Percentiles rank a stretch among this genome's conserved stretches.
Evolutionary conservation across 2,113 vertebrate genomes (phyloP).

Genomic region (Guaruba guarouba): DNA sequence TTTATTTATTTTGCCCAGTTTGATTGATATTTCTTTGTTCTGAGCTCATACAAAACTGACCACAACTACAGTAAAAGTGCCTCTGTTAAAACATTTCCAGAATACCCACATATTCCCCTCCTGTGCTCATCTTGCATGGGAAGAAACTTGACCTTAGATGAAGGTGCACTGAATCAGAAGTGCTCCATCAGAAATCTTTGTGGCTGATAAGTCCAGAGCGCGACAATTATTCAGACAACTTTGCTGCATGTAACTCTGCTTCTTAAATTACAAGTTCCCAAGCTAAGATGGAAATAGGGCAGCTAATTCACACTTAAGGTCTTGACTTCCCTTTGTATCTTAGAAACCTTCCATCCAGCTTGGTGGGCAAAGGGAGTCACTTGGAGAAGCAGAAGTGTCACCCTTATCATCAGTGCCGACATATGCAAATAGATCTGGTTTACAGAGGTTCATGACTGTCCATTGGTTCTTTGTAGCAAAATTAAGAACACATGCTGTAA

Average conservation of each 20-base stretch:
- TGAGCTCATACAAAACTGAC: not conserved
- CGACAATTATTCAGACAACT: not conserved
- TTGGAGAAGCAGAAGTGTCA: conserved; percentile 18
- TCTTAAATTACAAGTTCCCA: not conserved
- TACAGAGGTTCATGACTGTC: not conserved
- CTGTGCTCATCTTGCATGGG: fast-evolving
- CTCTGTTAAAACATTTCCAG: conserved; percentile 4
- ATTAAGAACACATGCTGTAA: not conserved
- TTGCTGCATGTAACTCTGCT: not conserved
- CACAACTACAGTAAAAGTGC: conserved; percentile 25
- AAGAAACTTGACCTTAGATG: conserved; percentile 25
- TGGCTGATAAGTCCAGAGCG: not conserved
- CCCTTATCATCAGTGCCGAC: not conserved
- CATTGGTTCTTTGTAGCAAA: not conserved
- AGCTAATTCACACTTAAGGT: not conserved
- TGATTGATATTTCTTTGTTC: conserved; percentile 55
- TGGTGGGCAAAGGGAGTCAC: not conserved
- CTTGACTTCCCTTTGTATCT: not conserved
- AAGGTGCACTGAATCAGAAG: not conserved
- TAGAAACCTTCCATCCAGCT: not conserved
- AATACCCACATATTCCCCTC: not conserved
- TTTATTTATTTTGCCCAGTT: conserved; percentile 48
- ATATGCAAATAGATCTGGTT: not conserved
- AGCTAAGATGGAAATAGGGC: not conserved
- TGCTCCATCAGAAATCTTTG: not conserved